These are phyloP conservation scores for Cephalopterus ornatus DNA, from an alignment of 2,113 vertebrate genomes.

Conservation along the genomic window DNA sequence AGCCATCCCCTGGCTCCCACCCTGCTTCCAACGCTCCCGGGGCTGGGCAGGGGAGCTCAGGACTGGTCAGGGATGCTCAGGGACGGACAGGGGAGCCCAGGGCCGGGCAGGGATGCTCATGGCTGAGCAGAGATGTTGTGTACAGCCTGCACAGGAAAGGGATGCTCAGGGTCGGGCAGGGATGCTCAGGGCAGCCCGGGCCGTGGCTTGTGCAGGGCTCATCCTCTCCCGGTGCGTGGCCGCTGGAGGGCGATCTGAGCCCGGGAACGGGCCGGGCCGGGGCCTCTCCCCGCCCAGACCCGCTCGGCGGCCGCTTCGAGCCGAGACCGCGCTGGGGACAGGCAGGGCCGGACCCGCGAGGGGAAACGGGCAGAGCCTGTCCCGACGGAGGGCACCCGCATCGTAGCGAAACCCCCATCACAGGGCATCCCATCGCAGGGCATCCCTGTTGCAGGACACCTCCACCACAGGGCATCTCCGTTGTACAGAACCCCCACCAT, in stretches of 20 bases:
- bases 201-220: neutral
- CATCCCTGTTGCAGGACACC: rapidly evolving
- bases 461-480: too few relatives aligned
- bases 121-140: neutral
- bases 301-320: neutral
- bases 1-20: neutral
- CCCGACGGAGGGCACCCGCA: too few relatives aligned
- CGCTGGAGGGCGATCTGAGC: neutral
- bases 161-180: too few relatives aligned
- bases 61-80: neutral
- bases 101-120: neutral
- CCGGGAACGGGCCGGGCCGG: neutral
- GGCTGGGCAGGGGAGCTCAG: neutral
- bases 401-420: rapidly evolving
- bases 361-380: neutral
- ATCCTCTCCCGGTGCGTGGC: neutral
- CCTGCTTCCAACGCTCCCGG: neutral
- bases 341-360: neutral
- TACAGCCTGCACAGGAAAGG: too few relatives aligned
- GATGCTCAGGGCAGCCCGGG: neutral
- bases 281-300: neutral
- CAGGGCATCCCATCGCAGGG: neutral
- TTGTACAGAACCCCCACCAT: too few relatives aligned
- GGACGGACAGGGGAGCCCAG: too few relatives aligned
- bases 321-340: neutral